These are phyloP conservation scores for Thalassoma bifasciatum DNA, from an alignment of 2,113 vertebrate species.

Conservation along the genomic window DNA sequence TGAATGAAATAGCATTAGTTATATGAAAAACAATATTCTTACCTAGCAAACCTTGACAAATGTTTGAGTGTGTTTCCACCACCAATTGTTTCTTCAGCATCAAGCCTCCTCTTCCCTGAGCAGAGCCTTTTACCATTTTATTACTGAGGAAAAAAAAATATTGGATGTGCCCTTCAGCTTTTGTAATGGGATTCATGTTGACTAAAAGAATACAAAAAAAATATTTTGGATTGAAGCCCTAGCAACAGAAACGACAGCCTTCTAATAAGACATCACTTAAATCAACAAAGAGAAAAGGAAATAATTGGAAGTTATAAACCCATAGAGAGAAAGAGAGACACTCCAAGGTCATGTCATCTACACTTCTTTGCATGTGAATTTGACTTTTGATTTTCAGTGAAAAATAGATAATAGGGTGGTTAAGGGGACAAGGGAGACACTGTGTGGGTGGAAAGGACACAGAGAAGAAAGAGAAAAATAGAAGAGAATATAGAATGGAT, in stretches of 20 bases:
- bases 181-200: conserved; percentile 12
- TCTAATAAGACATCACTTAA: conserved; percentile 44
- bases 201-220: neutral
- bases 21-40: neutral
- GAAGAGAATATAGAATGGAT: conserved; percentile 25
- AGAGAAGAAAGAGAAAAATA: conserved; percentile 7
- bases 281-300: conserved; percentile 43
- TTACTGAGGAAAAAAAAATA: neutral
- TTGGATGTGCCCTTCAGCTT: conserved; percentile 13
- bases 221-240: neutral
- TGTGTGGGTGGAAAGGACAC: conserved; percentile 36
- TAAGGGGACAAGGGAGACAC: neutral
- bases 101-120: neutral
- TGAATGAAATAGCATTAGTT: neutral
- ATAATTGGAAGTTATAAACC: conserved; percentile 47
- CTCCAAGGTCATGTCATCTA: conserved; percentile 46
- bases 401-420: conserved; percentile 11
- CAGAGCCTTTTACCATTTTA: neutral
- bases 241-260: neutral
- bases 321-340: neutral
- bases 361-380: conserved; percentile 41
- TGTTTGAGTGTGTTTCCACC: neutral
- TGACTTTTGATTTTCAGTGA: conserved; percentile 31
- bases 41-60: neutral
- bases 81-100: neutral